These are phyloP conservation scores for Jacana jacana DNA, from an alignment of 2,113 vertebrate species.

Conservation along the genomic window DNA sequence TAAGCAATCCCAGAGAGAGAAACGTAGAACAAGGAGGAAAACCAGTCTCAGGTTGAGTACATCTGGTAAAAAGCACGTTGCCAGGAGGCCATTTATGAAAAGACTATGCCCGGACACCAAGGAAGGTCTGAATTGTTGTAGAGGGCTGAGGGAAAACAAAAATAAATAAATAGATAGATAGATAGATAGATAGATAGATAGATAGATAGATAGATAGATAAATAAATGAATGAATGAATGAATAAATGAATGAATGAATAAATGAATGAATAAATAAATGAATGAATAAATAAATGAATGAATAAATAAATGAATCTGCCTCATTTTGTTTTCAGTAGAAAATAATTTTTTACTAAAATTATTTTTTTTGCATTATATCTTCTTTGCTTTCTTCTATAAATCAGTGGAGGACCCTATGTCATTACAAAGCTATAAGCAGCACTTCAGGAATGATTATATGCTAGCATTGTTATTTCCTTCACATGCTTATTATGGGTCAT, in stretches of 20 bases:
- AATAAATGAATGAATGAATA: too few relatives aligned
- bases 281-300: too few relatives aligned
- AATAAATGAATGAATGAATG: too few relatives aligned
- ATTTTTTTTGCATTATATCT: neutral
- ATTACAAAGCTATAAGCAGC: neutral
- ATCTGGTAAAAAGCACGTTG: neutral
- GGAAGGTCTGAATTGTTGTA: neutral
- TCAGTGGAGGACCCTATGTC: neutral
- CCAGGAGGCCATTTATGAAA: neutral
- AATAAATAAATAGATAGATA: too few relatives aligned
- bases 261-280: too few relatives aligned
- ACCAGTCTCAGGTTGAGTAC: neutral
- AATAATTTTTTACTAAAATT: neutral
- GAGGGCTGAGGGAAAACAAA: neutral
- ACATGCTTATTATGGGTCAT: neutral
- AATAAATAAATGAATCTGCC: too few relatives aligned
- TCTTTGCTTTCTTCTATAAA: neutral
- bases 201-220: too few relatives aligned
- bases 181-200: too few relatives aligned
- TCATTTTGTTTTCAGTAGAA: neutral
- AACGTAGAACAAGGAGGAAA: neutral
- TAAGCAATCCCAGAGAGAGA: neutral
- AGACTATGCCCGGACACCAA: neutral
- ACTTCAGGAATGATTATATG: neutral
- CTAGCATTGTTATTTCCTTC: neutral